Conservation (phyloP, 2,888 invertebrate genomes). For the Herminia tarsipennalis region DNA sequence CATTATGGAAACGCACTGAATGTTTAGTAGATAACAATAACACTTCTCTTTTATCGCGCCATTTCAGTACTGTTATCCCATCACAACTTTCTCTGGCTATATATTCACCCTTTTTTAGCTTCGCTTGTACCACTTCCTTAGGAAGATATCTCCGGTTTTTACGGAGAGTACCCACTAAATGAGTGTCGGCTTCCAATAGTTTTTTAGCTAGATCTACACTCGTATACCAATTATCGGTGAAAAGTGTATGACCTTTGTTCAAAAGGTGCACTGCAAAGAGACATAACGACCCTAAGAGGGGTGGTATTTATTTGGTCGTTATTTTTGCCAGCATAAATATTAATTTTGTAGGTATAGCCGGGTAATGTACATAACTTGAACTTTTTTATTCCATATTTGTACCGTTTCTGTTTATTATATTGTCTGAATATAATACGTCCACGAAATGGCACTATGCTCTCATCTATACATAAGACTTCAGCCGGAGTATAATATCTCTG, state of each 20-base stretch:
- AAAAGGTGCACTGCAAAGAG: neutral
- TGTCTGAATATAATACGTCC: slow-evolving; percentile 13
- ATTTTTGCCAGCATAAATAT: slow-evolving; percentile 14
- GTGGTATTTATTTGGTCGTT: slow-evolving; percentile 1
- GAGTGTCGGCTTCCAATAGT: slow-evolving; percentile 1
- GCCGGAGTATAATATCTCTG: neutral
- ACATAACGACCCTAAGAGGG: slow-evolving; percentile 1
- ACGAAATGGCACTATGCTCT: slow-evolving; percentile 17
- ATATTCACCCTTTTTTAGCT: slow-evolving; percentile 3
- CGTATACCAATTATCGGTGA: slow-evolving; percentile 9
- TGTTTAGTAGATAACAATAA: slow-evolving; percentile 15
- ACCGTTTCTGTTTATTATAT: slow-evolving; percentile 15
- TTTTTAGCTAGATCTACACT: slow-evolving; percentile 4
- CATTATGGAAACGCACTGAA: slow-evolving; percentile 16
- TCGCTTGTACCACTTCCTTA: neutral
- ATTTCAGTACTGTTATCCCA: slow-evolving; percentile 4
- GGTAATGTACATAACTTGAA: slow-evolving; percentile 19
- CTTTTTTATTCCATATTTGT: slow-evolving; percentile 14
- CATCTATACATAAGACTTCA: slow-evolving; percentile 15
- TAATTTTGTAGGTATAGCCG: slow-evolving; percentile 18
- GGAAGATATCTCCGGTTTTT: slow-evolving; percentile 7
- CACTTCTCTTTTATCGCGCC: slow-evolving; percentile 9
- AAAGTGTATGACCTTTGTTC: slow-evolving; percentile 3
- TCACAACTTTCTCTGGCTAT: slow-evolving; percentile 1
- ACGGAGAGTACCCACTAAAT: slow-evolving; percentile 1